Base-by-base conservation (phyloP, 2,888 invertebrate genomes). In the Patella caerulea region DNA sequence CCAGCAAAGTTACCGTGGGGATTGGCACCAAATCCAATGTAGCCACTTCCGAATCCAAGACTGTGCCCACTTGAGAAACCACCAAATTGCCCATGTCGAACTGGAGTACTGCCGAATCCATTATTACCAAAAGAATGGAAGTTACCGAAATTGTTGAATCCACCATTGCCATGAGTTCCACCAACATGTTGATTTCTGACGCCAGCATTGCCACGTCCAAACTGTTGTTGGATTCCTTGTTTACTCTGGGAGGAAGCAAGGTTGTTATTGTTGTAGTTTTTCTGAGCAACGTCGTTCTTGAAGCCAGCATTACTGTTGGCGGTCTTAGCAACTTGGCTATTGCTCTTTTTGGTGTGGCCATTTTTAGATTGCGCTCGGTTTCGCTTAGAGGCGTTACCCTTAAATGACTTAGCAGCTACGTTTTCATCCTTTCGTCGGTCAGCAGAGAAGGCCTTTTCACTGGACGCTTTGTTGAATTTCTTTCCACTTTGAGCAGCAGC, bases 211-310 rank as follows among this genome's bases (percentile, higher is more conserved):
- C 65, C 65, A 11, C 17, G 17, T 24, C 65, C 71, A 24, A 71
- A 71, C 24, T 77, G 55, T 72, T 82, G 79, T 55, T 77, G 72
- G 45, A 77, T 69, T 17, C 73, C 75, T 55, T 76, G 74, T 56
- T 75, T 72, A 15, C 71, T 24, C 52, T 77, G 75, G 54, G 24
- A 56, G 12, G 52, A 19, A 19, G 72, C 69, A 34, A 78, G 74
- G 56, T 77, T 74, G 14, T 76, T 73, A 72, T 82, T 76, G 71
- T 76, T 73, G 17, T 34, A 52, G 53, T 24, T 74, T 4, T 74
- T 45, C 45, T 80, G 71, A 65, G 72, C 56, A 24, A 72, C 34
- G 17, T 65, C 72, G 24, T 73, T 76, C 29, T 80, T 73, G 56
- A 54, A 71, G 29, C 79, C 79, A 45, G 59, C 72, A 45, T 75